phyloP scores from a whole-genome alignment of 2,797 vertebrate species.

The Saxicola maurus region DNA sequence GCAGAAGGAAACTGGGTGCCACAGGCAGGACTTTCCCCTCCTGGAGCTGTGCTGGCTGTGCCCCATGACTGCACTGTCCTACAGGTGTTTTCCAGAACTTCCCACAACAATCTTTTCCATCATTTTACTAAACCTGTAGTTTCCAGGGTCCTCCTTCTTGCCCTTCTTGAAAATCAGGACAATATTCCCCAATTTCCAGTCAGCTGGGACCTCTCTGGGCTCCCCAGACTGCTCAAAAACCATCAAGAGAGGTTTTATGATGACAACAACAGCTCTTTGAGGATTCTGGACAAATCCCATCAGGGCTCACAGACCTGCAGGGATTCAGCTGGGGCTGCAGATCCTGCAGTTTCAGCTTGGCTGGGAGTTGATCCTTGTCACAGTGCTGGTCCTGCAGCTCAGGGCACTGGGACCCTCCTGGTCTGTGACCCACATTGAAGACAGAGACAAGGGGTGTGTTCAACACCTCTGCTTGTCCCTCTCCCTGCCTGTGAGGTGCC shows the following conservation, averaged over 20 bases:
- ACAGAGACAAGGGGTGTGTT: not conserved
- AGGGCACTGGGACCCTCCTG: not conserved
- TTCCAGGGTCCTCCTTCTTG: not conserved
- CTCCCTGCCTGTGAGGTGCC: not conserved
- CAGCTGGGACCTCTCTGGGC: not conserved
- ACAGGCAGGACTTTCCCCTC: not conserved
- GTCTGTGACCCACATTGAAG: not conserved
- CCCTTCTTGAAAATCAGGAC: not conserved
- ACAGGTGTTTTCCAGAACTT: not conserved
- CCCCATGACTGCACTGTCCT: not conserved
- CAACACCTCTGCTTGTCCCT: not conserved
- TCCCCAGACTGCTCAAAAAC: not conserved
- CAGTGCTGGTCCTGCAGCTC: not conserved
- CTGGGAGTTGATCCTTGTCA: not conserved
- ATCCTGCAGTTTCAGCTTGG: not conserved
- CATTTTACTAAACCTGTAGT: not conserved
- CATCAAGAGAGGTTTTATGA: not conserved
- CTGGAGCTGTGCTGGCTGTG: not conserved
- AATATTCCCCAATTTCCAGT: not conserved
- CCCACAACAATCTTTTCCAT: not conserved
- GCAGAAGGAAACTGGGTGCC: accelerated
- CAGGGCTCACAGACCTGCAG: not conserved
- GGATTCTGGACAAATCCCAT: not conserved
- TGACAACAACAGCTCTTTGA: not conserved
- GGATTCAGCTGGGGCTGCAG: not conserved